phyloP scores from a whole-genome alignment of 2,797 vertebrate genomes.

The Cossypha caffra region DNA sequence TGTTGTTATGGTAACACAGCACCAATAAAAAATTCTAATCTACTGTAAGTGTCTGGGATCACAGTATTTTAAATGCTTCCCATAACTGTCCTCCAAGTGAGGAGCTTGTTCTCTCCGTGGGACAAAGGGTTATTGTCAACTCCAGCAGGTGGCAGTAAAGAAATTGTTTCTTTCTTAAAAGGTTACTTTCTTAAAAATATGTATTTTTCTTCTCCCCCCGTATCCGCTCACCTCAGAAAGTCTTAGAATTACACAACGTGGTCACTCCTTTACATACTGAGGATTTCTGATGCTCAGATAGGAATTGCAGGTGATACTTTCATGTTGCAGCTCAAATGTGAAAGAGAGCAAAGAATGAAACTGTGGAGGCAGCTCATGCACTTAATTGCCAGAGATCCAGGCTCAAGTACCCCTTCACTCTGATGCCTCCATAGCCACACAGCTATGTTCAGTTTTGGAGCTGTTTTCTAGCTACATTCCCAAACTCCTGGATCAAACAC shows the following conservation, averaged over 20 bases:
- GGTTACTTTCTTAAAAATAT: neutral
- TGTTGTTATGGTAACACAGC: constrained; percentile 85
- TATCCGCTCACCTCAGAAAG: neutral
- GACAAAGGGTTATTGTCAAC: constrained; percentile 67
- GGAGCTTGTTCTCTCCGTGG: constrained; percentile 32
- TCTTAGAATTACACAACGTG: neutral
- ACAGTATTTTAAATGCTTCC: constrained; percentile 80
- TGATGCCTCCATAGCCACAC: neutral
- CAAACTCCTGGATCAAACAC: constrained; percentile 66
- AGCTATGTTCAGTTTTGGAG: neutral
- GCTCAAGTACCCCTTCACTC: neutral
- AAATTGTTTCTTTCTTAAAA: constrained; percentile 45
- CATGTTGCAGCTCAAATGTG: neutral
- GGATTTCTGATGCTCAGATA: neutral
- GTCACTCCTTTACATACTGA: neutral
- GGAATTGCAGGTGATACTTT: neutral
- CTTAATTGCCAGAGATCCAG: neutral
- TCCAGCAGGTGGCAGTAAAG: constrained; percentile 80
- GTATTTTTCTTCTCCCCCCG: neutral
- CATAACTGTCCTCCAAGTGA: constrained; percentile 74
- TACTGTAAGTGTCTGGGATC: constrained; percentile 80
- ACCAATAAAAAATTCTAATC: constrained; percentile 86
- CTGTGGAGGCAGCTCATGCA: neutral
- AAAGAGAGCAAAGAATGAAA: neutral
- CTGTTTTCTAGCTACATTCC: neutral